phyloP scores from a whole-genome alignment of 1,140 invertebrate genomes.

The Procambarus clarkii region DNA sequence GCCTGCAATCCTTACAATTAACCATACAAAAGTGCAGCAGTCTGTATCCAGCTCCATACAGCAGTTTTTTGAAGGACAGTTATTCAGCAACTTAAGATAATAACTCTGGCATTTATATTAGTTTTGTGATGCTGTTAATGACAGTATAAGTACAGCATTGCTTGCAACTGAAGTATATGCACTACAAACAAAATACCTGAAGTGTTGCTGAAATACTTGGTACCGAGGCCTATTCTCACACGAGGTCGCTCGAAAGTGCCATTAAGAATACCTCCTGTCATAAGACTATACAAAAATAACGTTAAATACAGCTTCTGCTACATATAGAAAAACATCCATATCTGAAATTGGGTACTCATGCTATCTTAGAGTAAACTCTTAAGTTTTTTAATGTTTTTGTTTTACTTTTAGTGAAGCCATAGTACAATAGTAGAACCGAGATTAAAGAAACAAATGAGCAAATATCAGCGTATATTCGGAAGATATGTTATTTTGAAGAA shows the following conservation, averaged over 20 bases:
- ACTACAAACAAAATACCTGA: slow-evolving; percentile 42
- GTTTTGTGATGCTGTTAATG: not conserved
- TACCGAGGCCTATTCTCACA: not conserved
- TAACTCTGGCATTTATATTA: slow-evolving; percentile 3
- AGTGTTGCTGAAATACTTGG: slow-evolving; percentile 32
- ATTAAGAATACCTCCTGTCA: slow-evolving; percentile 43
- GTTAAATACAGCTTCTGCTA: slow-evolving; percentile 38
- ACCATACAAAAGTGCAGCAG: slow-evolving; percentile 69
- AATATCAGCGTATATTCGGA: slow-evolving; percentile 26
- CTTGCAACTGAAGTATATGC: slow-evolving; percentile 38
- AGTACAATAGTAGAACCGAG: slow-evolving; percentile 38
- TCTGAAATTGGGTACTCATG: slow-evolving; percentile 29
- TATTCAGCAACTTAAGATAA: not conserved
- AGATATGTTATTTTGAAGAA: slow-evolving; percentile 10
- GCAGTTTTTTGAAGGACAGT: slow-evolving; percentile 35
- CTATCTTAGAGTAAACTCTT: slow-evolving; percentile 16
- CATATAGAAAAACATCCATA: slow-evolving; percentile 22
- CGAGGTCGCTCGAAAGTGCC: slow-evolving; percentile 31
- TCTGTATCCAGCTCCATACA: slow-evolving; percentile 56
- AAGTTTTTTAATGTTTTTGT: not conserved
- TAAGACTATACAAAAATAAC: slow-evolving; percentile 49
- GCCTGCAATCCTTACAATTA: slow-evolving; percentile 61
- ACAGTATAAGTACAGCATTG: slow-evolving; percentile 6
- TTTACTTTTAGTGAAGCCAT: slow-evolving; percentile 43
- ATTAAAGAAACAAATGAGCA: slow-evolving; percentile 54